These are phyloP conservation scores for Synanthedon tipuliformis DNA, from an alignment of 2,888 invertebrate species.

Conservation along the genomic window DNA sequence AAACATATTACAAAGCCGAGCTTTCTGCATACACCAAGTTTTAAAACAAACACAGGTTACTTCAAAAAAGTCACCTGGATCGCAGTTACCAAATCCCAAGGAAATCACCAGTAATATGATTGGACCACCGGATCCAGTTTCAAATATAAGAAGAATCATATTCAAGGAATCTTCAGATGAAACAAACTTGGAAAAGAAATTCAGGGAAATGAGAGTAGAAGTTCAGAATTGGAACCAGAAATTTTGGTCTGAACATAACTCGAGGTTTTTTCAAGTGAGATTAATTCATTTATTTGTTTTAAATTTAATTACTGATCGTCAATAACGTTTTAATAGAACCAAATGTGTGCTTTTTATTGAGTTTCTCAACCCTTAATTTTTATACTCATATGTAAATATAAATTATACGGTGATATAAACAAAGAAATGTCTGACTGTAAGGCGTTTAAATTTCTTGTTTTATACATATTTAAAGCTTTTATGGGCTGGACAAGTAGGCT, in stretches of 20 bases:
- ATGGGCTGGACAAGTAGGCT: too few species aligned
- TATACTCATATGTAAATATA: too few species aligned
- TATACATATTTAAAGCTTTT: too few species aligned
- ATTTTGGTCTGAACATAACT: conserved; percentile 87
- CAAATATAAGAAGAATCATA: conserved; percentile 81
- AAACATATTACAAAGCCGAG: neutral
- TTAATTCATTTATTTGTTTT: too few species aligned
- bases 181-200: conserved; percentile 72
- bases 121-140: conserved; percentile 83
- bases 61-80: conserved; percentile 26
- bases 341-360: too few species aligned
- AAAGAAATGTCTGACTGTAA: too few species aligned
- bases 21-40: neutral
- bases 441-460: too few species aligned
- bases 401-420: too few species aligned
- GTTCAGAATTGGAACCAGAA: conserved; percentile 86
- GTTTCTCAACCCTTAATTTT: too few species aligned
- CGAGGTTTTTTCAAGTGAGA: conserved; percentile 73
- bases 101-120: conserved; percentile 72
- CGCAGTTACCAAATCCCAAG: conserved; percentile 43
- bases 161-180: conserved; percentile 76
- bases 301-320: too few species aligned
- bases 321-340: too few species aligned
- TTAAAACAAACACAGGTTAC: conserved; percentile 27
- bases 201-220: conserved; percentile 74